Evolutionary conservation across 2,888 invertebrate species (phyloP).

Genomic region (Folsomia manolachei): DNA sequence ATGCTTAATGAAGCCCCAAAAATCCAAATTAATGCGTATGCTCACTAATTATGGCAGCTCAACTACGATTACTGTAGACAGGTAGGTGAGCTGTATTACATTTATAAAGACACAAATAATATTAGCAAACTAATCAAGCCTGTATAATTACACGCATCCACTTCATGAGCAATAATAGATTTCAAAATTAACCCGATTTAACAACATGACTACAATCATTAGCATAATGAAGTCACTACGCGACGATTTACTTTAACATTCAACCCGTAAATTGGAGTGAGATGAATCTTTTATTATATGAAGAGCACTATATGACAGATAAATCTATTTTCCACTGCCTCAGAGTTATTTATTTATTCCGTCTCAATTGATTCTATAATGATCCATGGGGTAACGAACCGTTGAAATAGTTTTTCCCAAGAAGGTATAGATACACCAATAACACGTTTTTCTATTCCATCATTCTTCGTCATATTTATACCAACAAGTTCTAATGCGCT

Average conservation of each 20-base stretch:
- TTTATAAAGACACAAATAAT: too few species aligned
- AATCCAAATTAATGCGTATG: neutral
- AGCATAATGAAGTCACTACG: neutral
- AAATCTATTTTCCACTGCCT: too few species aligned
- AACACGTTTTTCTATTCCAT: too few species aligned
- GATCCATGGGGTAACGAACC: neutral
- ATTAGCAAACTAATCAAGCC: neutral
- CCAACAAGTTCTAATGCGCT: too few species aligned
- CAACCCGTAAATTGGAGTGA: neutral
- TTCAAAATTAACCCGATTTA: neutral
- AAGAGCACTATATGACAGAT: too few species aligned
- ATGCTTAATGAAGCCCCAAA: neutral
- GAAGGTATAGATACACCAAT: neutral
- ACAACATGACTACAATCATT: neutral
- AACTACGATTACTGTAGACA: neutral
- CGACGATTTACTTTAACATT: neutral
- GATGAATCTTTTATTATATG: too few species aligned
- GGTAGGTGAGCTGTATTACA: neutral
- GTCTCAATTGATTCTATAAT: too few species aligned
- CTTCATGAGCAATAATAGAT: neutral
- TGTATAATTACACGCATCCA: neutral
- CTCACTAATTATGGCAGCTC: neutral
- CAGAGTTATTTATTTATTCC: too few species aligned
- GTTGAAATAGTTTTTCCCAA: neutral
- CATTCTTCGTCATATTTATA: too few species aligned